Evolutionary conservation across 64 coral and sea anemone species (phyloP).

Genomic region (Actinia equina): DNA sequence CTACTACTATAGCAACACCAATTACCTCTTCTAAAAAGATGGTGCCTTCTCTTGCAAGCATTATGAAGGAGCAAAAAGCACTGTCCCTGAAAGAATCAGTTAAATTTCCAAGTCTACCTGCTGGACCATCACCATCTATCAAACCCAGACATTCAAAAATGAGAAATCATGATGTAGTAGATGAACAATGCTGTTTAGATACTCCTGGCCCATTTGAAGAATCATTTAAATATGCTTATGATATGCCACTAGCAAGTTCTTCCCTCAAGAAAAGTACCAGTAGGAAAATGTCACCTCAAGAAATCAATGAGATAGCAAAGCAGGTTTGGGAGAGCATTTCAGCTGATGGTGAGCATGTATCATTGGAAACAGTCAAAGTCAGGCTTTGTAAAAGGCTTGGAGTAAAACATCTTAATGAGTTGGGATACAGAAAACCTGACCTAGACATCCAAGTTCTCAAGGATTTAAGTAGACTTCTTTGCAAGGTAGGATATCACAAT

Average conservation of each 20-base stretch:
- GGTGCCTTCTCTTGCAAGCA: not conserved
- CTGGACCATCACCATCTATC: not conserved
- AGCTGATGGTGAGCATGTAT: conserved; percentile 48
- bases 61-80: not conserved
- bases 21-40: not conserved
- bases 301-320: conserved; percentile 65
- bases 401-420: conserved; percentile 25
- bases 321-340: conserved; percentile 42
- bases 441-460: conserved; percentile 42
- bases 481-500: conserved; percentile 34
- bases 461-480: conserved; percentile 56
- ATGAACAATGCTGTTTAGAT: not conserved
- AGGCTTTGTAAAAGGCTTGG: conserved; percentile 54
- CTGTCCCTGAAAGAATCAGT: not conserved
- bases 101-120: not conserved
- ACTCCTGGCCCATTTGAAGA: conserved; percentile 66
- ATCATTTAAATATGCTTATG: conserved; percentile 43
- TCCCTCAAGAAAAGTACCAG: not conserved
- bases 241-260: not conserved
- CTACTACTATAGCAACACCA: not conserved
- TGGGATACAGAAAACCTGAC: conserved; percentile 54
- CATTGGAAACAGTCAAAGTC: conserved; percentile 55
- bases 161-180: not conserved
- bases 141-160: not conserved
- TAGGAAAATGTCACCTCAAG: not conserved